Evolutionary conservation across 1,140 invertebrate species (phyloP), one percentile per base, ranked within the genome.

Genomic region (Ooceraea biroi): DNA sequence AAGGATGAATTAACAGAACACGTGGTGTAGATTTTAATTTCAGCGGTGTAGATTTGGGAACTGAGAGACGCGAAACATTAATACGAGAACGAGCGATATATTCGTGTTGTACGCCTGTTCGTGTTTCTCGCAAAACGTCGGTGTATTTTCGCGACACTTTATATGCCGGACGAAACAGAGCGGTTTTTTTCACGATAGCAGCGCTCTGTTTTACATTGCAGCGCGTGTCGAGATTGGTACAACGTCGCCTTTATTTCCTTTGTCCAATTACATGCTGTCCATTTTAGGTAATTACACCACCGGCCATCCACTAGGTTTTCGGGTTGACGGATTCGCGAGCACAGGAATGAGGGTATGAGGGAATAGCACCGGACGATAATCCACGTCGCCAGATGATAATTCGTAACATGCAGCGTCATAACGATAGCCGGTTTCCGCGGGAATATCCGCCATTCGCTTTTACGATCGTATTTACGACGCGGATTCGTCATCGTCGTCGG

Each of bases 221-320:
- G 50, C 22, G 52, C 36, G 36, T 58, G 52, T 60, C 36, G 82
- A 84, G 83, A 88, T 88, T 87, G 86, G 27, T 68, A 80, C 82
- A 88, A 88, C 77, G 86, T 82, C 74, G 66, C 74, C 55, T 84
- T 78, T 69, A 84, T 80, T 69, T 63, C 68, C 72, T 87, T 74
- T 73, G 83, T 68, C 52, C 57, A 52, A 80, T 80, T 80, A 80
- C 52, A 57, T 65, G 65, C 76, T 27, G 52, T 36, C 65, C 65
- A 36, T 80, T 80, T 80, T 80, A 57, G 65, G 65, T 80, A 80
- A 80, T 80, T 80, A 71, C 65, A 57, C 25, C 50, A 17, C 63
- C 36, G 61, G n/a, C n/a, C n/a, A n/a, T n/a, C 58, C 30, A 19
- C 36, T 17, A 50, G 65, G 36, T 80, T 80, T 69, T 69, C 76